phyloP scores from a whole-genome alignment of 1,140 invertebrate genomes.

The Chironomus striatipennis region DNA sequence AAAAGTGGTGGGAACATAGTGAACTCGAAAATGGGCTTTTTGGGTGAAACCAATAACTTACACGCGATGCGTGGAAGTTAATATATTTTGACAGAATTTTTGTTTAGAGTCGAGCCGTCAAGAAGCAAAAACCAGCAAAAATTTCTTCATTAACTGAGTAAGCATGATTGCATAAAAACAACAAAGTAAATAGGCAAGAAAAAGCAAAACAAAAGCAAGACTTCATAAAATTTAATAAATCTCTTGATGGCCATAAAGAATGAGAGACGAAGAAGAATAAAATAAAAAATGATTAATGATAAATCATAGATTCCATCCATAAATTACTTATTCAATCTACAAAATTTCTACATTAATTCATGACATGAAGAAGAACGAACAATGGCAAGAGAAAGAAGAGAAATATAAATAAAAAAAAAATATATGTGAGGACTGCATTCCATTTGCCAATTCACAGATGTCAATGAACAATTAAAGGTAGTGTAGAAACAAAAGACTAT shows the following conservation, averaged over 20 bases:
- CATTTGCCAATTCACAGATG: slow-evolving; percentile 10
- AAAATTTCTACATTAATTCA: not conserved
- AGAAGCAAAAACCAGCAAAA: not conserved
- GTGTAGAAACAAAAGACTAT: slow-evolving; percentile 8
- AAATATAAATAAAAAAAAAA: too few relatives aligned
- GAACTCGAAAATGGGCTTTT: too few relatives aligned
- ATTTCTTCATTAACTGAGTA: not conserved
- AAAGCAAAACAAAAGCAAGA: not conserved
- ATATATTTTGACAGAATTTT: slow-evolving; percentile 9
- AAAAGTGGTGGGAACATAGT: too few relatives aligned
- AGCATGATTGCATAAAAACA: slow-evolving; percentile 12
- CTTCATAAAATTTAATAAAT: slow-evolving; percentile 10
- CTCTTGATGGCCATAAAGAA: not conserved
- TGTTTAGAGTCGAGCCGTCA: not conserved
- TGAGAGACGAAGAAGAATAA: not conserved
- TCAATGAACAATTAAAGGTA: slow-evolving; percentile 14
- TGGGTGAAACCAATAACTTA: too few relatives aligned
- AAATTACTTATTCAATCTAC: slow-evolving; percentile 14
- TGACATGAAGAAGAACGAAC: slow-evolving; percentile 2
- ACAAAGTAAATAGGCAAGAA: not conserved
- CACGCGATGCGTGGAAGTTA: too few relatives aligned
- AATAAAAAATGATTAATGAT: slow-evolving; percentile 2
- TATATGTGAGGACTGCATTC: not conserved
- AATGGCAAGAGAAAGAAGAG: not conserved
- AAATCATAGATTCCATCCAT: slow-evolving; percentile 8